Percentiles rank a stretch among this genome's conserved stretches.
These are phyloP conservation scores for Callyntrura guangdongensis DNA, from an alignment of 2,888 invertebrate species.

Conservation along the genomic window DNA sequence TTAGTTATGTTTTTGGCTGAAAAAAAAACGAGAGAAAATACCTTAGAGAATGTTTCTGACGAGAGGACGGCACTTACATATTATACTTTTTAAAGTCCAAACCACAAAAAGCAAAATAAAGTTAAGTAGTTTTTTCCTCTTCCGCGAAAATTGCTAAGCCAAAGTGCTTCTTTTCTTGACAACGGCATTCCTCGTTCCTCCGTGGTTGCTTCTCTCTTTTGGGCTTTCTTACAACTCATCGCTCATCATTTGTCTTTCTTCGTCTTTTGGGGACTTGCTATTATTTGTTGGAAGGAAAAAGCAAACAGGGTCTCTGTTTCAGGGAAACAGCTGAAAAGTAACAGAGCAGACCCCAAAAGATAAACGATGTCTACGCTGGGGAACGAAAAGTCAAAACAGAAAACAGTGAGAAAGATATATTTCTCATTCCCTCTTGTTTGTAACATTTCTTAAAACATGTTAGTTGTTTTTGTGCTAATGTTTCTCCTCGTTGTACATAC, in stretches of 20 bases:
- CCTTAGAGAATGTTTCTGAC: slow-evolving; percentile 15
- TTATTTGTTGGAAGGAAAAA: slow-evolving; percentile 33
- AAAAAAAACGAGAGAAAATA: slow-evolving; percentile 3
- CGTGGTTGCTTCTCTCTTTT: not conserved
- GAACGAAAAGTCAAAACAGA: slow-evolving; percentile 17
- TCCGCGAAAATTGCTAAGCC: slow-evolving; percentile 48
- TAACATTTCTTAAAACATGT: not conserved
- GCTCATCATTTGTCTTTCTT: slow-evolving; percentile 74
- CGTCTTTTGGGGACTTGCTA: slow-evolving; percentile 63
- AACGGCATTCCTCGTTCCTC: slow-evolving; percentile 48
- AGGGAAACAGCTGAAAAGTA: not conserved
- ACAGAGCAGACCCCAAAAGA: not conserved
- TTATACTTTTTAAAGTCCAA: slow-evolving; percentile 7
- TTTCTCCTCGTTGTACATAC: not conserved
- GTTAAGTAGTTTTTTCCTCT: slow-evolving; percentile 60
- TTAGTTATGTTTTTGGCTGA: slow-evolving; percentile 46
- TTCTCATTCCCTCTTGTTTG: not conserved
- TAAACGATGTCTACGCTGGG: not conserved
- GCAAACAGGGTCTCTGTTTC: not conserved
- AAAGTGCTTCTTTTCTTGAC: slow-evolving; percentile 54
- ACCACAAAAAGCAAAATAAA: slow-evolving; percentile 68
- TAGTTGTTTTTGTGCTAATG: not conserved
- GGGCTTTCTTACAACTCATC: slow-evolving; percentile 63
- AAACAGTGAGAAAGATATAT: not conserved
- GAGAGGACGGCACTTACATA: slow-evolving; percentile 12